Base-by-base conservation (phyloP, 2,113 vertebrate species). In the Panurus biarmicus region DNA sequence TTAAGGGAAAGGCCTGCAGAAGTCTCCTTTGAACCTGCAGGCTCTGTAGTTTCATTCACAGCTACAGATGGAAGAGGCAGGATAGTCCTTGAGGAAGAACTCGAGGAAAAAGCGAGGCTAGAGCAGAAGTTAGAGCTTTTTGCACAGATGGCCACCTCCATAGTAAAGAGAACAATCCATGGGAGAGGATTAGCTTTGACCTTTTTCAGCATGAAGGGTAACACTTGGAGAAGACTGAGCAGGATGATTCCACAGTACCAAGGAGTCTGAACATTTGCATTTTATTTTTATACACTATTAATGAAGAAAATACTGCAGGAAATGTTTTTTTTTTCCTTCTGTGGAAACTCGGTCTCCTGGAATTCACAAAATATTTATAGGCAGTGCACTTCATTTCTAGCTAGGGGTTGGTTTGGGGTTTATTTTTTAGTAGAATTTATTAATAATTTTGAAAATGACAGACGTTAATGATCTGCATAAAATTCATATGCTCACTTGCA, bases 121-220 rank as follows among this genome's bases (percentile, higher is more conserved):
- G 77, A 92, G 71, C 87, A 95, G 93, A 87, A 97, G 95, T 96
- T 80, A 33, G 94, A 88, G 95, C 47, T 92, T 92, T 95, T 80
- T 90, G 94, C 94, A 95, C 95, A 96, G 92, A 94, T 96, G 94
- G 96, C 73, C 87, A 92, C 89, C 83, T 95, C 91, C 91, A 92
- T 94, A 94, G 90, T 92, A 95, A 95, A 96, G 95, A 94, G 94
- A 96, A 78, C 93, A 94, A 78, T 94, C 94, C 94, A 85, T 95
- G 82, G 92, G 93, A 95, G 87, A 95, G 90, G 91, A 95, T 95
- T 95, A 95, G 85, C 54, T 95, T 64, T 95, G 93, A 95, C 96
- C 93, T 96, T 96, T 95, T 94, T 26, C 91, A 94, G 79, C 78
- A 64, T 80, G 95, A 95, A 93, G 76, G 72, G 76, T 80, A 93